Percentiles rank a stretch among this genome's conserved stretches.
Evolutionary conservation across 37 sponge, comb jelly and placozoan species (phyloP).

Genomic region (Halichondria panicea): DNA sequence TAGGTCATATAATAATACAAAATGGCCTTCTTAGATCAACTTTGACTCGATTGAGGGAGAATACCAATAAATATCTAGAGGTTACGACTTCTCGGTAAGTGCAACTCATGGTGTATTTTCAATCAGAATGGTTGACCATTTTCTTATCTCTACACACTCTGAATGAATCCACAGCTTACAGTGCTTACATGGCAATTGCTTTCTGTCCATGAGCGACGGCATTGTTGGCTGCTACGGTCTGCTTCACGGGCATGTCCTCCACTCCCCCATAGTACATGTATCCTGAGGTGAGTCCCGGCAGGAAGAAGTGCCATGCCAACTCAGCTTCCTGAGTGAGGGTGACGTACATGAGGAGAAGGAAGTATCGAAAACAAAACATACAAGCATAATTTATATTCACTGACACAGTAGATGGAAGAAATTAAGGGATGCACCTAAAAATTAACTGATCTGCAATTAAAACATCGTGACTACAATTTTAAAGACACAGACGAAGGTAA

Average conservation of each 20-base stretch:
- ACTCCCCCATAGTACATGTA: slow-evolving; percentile 65
- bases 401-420: neutral
- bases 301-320: slow-evolving; percentile 68
- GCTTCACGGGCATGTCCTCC: slow-evolving; percentile 72
- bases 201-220: slow-evolving; percentile 36
- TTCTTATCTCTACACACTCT: too few species aligned
- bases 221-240: slow-evolving; percentile 62
- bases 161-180: neutral
- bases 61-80: too few species aligned
- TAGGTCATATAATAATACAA: too few species aligned
- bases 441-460: neutral
- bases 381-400: neutral
- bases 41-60: too few species aligned
- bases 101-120: too few species aligned
- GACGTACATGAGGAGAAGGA: neutral
- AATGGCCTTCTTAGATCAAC: too few species aligned
- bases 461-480: neutral
- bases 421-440: too few species aligned
- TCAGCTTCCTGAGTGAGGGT: slow-evolving; percentile 51
- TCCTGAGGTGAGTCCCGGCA: slow-evolving; percentile 64
- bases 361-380: neutral
- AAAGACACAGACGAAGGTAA: neutral
- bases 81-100: too few species aligned
- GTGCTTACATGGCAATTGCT: slow-evolving; percentile 22
- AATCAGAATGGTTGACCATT: too few species aligned